These are phyloP conservation scores for Palloptera scutellata DNA, from an alignment of 2,888 invertebrate species.

Conservation along the genomic window DNA sequence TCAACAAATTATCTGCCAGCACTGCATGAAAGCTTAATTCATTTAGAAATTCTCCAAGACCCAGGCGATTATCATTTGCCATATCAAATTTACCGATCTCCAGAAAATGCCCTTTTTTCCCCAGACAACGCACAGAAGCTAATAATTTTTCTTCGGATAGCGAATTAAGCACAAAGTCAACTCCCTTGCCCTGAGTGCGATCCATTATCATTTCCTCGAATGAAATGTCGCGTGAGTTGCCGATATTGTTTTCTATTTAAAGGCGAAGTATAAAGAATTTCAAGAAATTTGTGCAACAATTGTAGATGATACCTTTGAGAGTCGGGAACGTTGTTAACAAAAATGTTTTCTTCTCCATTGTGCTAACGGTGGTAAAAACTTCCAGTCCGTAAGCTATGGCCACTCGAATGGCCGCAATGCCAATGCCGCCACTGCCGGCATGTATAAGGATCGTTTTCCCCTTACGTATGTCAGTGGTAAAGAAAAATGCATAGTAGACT, in stretches of 20 bases:
- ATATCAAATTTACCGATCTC: slow-evolving; percentile 87
- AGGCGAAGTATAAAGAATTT: background rate
- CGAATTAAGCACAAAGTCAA: slow-evolving; percentile 88
- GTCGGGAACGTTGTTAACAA: slow-evolving; percentile 66
- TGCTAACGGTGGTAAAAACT: slow-evolving; percentile 74
- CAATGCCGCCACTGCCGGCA: slow-evolving; percentile 75
- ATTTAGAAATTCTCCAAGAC: slow-evolving; percentile 73
- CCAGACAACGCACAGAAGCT: slow-evolving; percentile 70
- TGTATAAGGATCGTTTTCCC: slow-evolving; percentile 66
- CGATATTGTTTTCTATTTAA: slow-evolving; percentile 69
- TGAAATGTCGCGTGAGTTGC: slow-evolving; percentile 81
- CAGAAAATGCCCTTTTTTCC: slow-evolving; percentile 72
- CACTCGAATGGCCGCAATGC: slow-evolving; percentile 77
- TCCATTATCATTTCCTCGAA: slow-evolving; percentile 84
- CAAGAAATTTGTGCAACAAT: too few species aligned
- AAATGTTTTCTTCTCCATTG: slow-evolving; percentile 69
- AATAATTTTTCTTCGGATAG: slow-evolving; percentile 87
- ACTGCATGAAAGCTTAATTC: slow-evolving; percentile 79
- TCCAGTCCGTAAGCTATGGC: slow-evolving; percentile 71
- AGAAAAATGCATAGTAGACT: slow-evolving; percentile 67
- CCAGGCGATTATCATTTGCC: slow-evolving; percentile 69
- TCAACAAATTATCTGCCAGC: slow-evolving; percentile 74
- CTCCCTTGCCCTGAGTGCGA: slow-evolving; percentile 82
- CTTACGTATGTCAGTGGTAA: slow-evolving; percentile 50
- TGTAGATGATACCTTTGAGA: slow-evolving; percentile 66